A percentile compares a stretch with the other conserved stretches of the same genome.
These are phyloP conservation scores for Megalopta genalis DNA, from an alignment of 1,140 invertebrate genomes.

Conservation along the genomic window DNA sequence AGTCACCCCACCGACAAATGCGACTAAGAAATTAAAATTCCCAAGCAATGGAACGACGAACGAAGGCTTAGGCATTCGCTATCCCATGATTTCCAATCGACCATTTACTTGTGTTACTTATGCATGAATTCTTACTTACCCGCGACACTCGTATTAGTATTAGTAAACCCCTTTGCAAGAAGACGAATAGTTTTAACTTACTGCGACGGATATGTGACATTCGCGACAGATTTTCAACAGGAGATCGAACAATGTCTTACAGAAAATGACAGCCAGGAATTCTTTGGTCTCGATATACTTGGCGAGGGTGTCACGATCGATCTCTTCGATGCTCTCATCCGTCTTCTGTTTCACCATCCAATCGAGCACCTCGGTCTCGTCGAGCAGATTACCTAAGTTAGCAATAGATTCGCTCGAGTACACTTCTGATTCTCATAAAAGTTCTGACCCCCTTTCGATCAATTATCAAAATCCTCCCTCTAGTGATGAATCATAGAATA, in stretches of 20 bases:
- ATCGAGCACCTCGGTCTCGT: slow-evolving; percentile 91
- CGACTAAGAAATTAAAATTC: no score
- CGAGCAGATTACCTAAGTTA: slow-evolving; percentile 90
- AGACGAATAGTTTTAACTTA: neutral
- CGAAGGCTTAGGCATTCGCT: no score
- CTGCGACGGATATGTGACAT: neutral
- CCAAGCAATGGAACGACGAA: no score
- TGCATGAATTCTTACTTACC: slow-evolving; percentile 8
- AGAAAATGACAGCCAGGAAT: slow-evolving; percentile 95
- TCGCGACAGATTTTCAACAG: neutral
- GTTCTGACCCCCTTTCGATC: neutral
- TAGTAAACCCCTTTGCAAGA: neutral
- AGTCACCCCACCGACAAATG: no score
- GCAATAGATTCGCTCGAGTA: slow-evolving; percentile 36
- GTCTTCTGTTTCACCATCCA: slow-evolving; percentile 96
- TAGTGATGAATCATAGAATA: neutral
- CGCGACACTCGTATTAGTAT: neutral
- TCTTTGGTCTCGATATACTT: slow-evolving; percentile 95
- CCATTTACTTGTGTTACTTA: neutral
- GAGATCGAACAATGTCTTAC: slow-evolving; percentile 83
- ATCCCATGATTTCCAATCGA: neutral
- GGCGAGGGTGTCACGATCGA: slow-evolving; percentile 90
- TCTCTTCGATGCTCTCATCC: slow-evolving; percentile 95
- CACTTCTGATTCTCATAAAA: neutral
- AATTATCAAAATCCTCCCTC: neutral